Conservation (phyloP, 2,797 vertebrate species). For the Phrynocephalus forsythii region DNA sequence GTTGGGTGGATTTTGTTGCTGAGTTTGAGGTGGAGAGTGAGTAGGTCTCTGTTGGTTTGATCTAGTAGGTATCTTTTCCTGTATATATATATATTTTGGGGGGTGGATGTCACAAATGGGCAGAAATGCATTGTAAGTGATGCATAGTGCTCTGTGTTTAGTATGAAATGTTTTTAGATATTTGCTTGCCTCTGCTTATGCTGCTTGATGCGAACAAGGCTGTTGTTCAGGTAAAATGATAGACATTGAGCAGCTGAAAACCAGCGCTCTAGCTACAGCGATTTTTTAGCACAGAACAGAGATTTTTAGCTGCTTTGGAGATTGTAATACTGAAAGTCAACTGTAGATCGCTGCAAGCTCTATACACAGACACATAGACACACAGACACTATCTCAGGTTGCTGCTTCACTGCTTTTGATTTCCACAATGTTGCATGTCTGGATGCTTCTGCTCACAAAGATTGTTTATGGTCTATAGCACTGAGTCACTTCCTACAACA, state of each 20-base stretch:
- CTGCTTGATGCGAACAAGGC: conserved; percentile 10
- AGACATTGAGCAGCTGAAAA: not conserved
- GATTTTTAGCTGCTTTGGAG: not conserved
- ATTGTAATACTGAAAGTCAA: not conserved
- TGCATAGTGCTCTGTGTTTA: conserved; percentile 47
- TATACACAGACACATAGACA: not conserved
- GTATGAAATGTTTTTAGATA: conserved; percentile 41
- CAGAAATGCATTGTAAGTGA: conserved; percentile 53
- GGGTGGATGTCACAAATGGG: conserved; percentile 46
- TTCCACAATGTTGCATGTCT: not conserved
- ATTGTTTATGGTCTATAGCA: not conserved
- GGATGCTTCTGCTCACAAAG: not conserved
- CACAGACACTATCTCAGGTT: not conserved
- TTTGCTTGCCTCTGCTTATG: conserved; percentile 54
- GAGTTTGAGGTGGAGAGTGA: too few relatives aligned
- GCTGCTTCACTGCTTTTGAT: not conserved
- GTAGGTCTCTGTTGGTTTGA: too few relatives aligned
- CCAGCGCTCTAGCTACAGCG: not conserved
- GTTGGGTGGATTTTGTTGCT: too few relatives aligned
- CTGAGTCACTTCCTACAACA: not conserved
- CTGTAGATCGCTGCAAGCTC: not conserved
- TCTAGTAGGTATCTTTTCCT: too few relatives aligned
- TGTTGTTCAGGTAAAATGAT: not conserved
- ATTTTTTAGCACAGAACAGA: not conserved
- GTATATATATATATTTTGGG: not conserved